These are phyloP conservation scores for Cataglyphis livida DNA, from an alignment of 2,888 invertebrate species.

Conservation along the genomic window DNA sequence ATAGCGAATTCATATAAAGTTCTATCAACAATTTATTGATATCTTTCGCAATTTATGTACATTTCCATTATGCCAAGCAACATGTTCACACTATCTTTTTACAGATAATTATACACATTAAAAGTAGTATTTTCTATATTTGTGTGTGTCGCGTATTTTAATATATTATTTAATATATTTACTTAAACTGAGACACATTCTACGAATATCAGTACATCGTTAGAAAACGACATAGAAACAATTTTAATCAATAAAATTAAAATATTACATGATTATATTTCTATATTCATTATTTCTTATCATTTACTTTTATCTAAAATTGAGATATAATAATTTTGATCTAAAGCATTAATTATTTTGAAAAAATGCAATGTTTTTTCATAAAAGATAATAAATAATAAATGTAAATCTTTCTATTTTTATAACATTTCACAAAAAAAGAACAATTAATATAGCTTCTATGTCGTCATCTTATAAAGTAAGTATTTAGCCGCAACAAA, in stretches of 20 bases:
- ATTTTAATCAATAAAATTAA: slow-evolving; percentile 3
- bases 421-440: not conserved
- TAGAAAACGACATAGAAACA: slow-evolving; percentile 57
- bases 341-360: not conserved
- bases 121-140: slow-evolving; percentile 42
- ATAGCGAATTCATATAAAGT: slow-evolving; percentile 42
- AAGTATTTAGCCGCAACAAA: slow-evolving; percentile 78
- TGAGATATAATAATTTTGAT: slow-evolving; percentile 1
- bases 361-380: not conserved
- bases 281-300: not conserved
- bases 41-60: slow-evolving; percentile 73
- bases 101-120: slow-evolving; percentile 58
- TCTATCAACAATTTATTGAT: slow-evolving; percentile 74
- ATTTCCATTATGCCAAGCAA: slow-evolving; percentile 67
- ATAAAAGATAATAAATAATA: slow-evolving; percentile 7
- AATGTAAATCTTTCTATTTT: not conserved
- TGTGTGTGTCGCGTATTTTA: slow-evolving; percentile 52
- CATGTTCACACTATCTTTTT: slow-evolving; percentile 58
- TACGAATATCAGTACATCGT: slow-evolving; percentile 53
- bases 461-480: slow-evolving; percentile 59
- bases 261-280: not conserved
- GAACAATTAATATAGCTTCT: slow-evolving; percentile 48
- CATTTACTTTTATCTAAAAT: not conserved
- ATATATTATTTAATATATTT: slow-evolving; percentile 32
- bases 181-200: slow-evolving; percentile 15